Evolutionary conservation across 2,113 vertebrate species (phyloP), one percentile per base, ranked within the genome.

Genomic region (Dinomys branickii): DNA sequence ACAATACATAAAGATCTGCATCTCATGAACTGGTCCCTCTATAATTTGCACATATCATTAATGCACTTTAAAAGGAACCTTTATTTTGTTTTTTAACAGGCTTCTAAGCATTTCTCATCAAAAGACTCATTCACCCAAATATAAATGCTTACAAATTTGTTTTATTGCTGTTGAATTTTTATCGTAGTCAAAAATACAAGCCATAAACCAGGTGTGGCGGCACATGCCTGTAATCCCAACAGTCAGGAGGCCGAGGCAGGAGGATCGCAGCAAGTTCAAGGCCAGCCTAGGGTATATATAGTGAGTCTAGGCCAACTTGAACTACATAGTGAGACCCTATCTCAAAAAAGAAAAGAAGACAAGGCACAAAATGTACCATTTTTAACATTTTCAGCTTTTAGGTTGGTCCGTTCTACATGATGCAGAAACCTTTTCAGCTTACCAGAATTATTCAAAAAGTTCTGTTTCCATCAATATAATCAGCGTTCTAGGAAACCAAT

Each of bases 81-180:
- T 77, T 54, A 17, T 73, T 94, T 35, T 67, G 44, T 59, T 96
- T 88, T 88, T 59, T 82, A 97, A 95, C 0, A 52, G 13, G 14
- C 13, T 19, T 90, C 24, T 58, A 94, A 20, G 78, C 20, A 92
- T 90, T 95, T 85, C 52, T 58, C 63, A 89, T 75, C 44, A 81
- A 87, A 82, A 96, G 22, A 94, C 80, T 88, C 78, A 94, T 41
- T 4, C n/a, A 73, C 58, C 77, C 24, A 93, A 94, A 90, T 41
- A 90, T 28, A 44, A 95, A 84, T n/a, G 52, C 22, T 59, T 80
- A 24, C n/a, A 85, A 90, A 44, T 58, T 50, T 38, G 30, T 56
- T 81, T 80, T 24, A 16, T 50, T 52, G 30, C 26, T 77, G 35
- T 85, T 61, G 24, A 28, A 20, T 92, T 91, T 47, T 75, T 50